Conservation (phyloP, 2,113 vertebrate genomes). For the Sitta europaea region DNA sequence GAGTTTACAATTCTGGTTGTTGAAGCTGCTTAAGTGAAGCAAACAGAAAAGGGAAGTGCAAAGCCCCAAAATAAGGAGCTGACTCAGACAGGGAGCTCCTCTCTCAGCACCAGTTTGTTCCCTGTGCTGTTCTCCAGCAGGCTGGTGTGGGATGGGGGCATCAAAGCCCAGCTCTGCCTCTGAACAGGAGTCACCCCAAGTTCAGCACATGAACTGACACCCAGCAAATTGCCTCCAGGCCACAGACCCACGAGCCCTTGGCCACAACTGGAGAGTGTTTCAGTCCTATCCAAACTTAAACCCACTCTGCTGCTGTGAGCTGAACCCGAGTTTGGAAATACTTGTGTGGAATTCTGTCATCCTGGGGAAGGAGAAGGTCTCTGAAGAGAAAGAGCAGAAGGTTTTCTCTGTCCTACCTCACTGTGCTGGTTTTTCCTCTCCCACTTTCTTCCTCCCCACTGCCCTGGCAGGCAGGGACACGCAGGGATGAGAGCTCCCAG, state of each 20-base stretch:
- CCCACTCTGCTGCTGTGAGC: neutral
- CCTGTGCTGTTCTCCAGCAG: accelerated
- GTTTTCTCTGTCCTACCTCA: neutral
- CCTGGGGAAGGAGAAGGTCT: neutral
- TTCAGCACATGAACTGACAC: neutral
- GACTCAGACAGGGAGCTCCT: neutral
- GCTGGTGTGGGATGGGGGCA: accelerated
- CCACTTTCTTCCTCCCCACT: neutral
- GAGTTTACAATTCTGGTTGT: neutral
- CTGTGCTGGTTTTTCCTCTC: neutral
- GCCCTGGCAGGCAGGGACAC: neutral
- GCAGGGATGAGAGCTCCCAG: accelerated
- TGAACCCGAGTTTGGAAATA: neutral
- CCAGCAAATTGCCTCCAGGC: neutral
- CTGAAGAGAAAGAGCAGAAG: neutral
- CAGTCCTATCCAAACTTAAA: neutral
- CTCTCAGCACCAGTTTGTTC: neutral
- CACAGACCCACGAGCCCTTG: neutral
- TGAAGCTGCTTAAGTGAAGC: neutral
- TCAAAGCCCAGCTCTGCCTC: neutral
- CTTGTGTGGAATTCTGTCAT: too few relatives aligned
- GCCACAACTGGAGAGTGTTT: neutral
- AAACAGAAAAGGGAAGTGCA: neutral
- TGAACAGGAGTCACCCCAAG: neutral
- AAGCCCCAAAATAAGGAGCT: neutral